These are phyloP conservation scores for Mimachlamys varia DNA, from an alignment of 2,888 invertebrate genomes.

Conservation along the genomic window DNA sequence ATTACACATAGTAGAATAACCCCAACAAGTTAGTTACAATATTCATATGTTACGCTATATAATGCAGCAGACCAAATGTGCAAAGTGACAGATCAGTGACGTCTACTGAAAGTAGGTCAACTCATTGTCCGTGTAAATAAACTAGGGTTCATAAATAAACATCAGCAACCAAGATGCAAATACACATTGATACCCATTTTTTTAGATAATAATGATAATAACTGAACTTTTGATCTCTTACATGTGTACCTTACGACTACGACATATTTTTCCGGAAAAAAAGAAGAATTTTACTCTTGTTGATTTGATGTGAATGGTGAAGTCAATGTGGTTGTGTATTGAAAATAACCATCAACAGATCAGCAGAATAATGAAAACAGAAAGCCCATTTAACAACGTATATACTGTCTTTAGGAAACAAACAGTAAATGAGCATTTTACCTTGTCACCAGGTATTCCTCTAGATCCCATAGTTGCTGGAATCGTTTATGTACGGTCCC, in stretches of 20 bases:
- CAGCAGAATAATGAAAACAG: background rate
- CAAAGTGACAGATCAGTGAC: background rate
- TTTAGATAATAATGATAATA: no score
- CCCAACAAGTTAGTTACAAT: no score
- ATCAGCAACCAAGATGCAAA: background rate
- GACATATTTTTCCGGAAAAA: background rate
- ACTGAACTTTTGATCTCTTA: no score
- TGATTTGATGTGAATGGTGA: background rate
- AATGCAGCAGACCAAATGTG: no score
- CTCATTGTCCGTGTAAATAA: background rate
- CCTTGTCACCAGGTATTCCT: slow-evolving; percentile 64
- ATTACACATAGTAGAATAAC: no score
- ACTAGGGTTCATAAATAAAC: background rate
- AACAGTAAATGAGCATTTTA: slow-evolving; percentile 36
- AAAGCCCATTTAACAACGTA: background rate
- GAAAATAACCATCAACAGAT: background rate
- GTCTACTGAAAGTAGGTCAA: background rate
- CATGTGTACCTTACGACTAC: background rate
- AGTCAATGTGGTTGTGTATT: background rate
- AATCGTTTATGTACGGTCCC: slow-evolving; percentile 5
- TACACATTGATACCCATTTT: background rate
- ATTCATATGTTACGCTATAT: no score
- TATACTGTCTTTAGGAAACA: background rate
- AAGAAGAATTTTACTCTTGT: background rate
- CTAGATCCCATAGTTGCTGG: slow-evolving; percentile 58